phyloP scores from a whole-genome alignment of 2,888 invertebrate genomes.

The Petrolisthes cinctipes region DNA sequence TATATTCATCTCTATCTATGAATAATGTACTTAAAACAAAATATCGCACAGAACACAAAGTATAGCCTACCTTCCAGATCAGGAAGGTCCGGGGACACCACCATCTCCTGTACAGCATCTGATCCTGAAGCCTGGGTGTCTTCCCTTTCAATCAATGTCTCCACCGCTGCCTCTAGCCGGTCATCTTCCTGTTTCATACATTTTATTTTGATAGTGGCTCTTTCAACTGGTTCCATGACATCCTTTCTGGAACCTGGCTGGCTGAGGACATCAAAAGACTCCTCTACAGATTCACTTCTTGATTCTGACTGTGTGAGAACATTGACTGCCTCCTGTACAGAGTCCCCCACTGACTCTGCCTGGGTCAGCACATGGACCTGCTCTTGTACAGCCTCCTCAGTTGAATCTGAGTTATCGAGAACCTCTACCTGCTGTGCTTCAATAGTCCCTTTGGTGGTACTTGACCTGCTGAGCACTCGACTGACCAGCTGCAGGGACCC shows the following conservation, averaged over 20 bases:
- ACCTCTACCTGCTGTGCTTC: conserved; percentile 19
- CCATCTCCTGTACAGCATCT: conserved; percentile 31
- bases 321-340: no score
- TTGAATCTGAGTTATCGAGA: no score
- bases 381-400: no score
- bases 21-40: background rate
- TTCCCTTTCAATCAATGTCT: conserved; percentile 1
- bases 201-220: conserved; percentile 37
- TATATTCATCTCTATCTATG: no score
- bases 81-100: conserved; percentile 33
- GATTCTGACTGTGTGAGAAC: no score
- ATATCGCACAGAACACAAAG: background rate
- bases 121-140: conserved; percentile 2
- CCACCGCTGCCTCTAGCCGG: background rate
- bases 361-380: no score
- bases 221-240: conserved; percentile 17
- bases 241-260: conserved; percentile 8
- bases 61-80: conserved; percentile 25
- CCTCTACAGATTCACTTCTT: no score
- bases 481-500: conserved; percentile 50
- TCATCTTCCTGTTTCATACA: conserved; percentile 19
- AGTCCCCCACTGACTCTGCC: no score
- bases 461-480: conserved; percentile 40
- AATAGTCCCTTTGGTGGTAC: conserved; percentile 16
- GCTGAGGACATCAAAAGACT: no score